phyloP scores from a whole-genome alignment of 2,113 vertebrate species.

The Pelvicachromis taeniatus region DNA sequence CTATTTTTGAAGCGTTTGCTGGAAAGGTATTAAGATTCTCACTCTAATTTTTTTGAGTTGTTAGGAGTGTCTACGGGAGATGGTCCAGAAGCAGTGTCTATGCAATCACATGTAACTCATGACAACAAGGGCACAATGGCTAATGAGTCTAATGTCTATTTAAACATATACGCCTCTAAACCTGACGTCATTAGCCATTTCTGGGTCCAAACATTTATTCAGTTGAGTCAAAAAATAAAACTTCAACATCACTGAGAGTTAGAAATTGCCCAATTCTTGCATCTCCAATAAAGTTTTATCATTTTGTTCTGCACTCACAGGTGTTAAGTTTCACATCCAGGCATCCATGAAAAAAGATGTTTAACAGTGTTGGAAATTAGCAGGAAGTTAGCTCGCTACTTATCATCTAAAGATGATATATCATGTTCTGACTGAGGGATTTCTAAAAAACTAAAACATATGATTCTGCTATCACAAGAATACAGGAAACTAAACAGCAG shows the following conservation, averaged over 20 bases:
- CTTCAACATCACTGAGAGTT: background rate
- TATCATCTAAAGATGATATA: background rate
- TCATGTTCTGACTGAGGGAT: background rate
- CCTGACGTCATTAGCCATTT: background rate
- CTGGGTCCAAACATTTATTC: background rate
- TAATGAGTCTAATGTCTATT: background rate
- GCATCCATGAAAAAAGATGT: background rate
- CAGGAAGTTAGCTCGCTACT: background rate
- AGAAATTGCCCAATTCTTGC: background rate
- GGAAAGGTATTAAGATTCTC: background rate
- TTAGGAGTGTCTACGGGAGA: background rate
- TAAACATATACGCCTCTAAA: background rate
- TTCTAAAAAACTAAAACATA: background rate
- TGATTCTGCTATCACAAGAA: background rate
- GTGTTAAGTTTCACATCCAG: background rate
- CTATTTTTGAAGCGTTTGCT: background rate
- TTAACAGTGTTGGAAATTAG: background rate
- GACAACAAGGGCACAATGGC: background rate
- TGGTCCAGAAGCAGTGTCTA: background rate
- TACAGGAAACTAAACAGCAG: background rate
- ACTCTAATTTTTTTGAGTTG: rapidly evolving
- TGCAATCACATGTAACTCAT: background rate
- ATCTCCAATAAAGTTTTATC: background rate
- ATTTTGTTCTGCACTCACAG: background rate
- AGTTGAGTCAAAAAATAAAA: background rate